Evolutionary conservation across 2,888 invertebrate species (phyloP), one percentile per base, ranked within the genome.

Genomic region (Metalampra italica): DNA sequence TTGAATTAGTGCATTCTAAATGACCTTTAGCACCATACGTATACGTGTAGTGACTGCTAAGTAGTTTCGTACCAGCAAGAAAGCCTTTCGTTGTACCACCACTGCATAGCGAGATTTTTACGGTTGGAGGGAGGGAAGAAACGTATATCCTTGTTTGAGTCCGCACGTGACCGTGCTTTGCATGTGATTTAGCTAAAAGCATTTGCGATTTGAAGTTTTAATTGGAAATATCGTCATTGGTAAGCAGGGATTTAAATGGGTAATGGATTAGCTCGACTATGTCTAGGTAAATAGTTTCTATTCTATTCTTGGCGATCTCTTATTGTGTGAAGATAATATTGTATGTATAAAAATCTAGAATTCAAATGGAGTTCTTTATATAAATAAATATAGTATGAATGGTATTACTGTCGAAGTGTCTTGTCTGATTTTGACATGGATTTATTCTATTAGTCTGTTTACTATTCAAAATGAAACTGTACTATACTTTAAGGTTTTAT

Each of bases 71-170:
- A 55, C 56, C 60, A 66, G 65, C 71, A 76, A 83, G 75, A 81
- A 64, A 76, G 86, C 79, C 61, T 87, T 87, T 84, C 82, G 71
- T 62, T 87, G 87, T 87, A 74, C 68, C 64, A 52, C 63, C 68
- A 74, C 69, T 77, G 76, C 84, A 78, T 84, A 83, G 77, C 78
- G 78, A 75, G 74, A 72, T 78, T 84, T 86, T 87, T 86, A 86
- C 80, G 82, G 77, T 79, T 75, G 67, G 39, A 22, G 45, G 50
- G 46, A 32, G 50, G 49, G 55, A 53, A 53, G 56, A 61, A 59
- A 66, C 70, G 67, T 82, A 72, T 74, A 81, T 82, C 74, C 71
- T 75, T 76, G 79, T 84, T 83, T 81, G 66, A 68, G 63, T 62
- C 48, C 48, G 68, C 64, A 83, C 86, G 86, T 86, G 85, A 82